Evolutionary conservation across 2,888 invertebrate genomes (phyloP).

Genomic region (Protonemura montana): DNA sequence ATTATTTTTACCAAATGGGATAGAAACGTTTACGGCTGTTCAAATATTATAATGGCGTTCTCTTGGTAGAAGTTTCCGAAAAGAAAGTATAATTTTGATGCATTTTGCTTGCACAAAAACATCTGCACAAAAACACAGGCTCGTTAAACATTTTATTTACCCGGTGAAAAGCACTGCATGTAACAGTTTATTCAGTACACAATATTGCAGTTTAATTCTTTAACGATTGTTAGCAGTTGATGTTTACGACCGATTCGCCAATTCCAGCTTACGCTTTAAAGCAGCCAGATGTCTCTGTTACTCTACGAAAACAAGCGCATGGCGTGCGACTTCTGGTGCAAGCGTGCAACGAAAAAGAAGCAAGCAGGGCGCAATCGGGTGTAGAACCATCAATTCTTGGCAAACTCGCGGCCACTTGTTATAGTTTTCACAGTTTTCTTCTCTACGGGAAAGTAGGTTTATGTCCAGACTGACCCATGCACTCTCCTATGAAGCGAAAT

Average conservation of each 20-base stretch:
- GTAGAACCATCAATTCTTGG: not conserved
- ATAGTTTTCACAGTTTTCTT: not conserved
- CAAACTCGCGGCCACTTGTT: not conserved
- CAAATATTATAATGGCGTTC: too few species aligned
- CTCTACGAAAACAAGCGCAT: not conserved
- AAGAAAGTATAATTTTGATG: too few species aligned
- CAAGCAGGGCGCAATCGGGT: not conserved
- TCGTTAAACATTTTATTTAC: too few species aligned
- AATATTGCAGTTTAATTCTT: not conserved
- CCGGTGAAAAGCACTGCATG: too few species aligned
- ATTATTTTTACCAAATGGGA: too few species aligned
- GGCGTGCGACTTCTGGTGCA: not conserved
- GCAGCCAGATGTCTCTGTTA: slow-evolving; percentile 15
- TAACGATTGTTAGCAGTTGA: slow-evolving; percentile 37
- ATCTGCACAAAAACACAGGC: too few species aligned
- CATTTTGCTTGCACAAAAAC: too few species aligned
- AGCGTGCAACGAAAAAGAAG: not conserved
- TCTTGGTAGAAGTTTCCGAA: too few species aligned
- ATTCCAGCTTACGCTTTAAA: not conserved
- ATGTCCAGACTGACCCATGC: not conserved
- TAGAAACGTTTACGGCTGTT: too few species aligned
- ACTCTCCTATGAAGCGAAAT: not conserved
- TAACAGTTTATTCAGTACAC: not conserved
- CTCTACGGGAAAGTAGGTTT: not conserved
- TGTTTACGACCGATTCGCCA: slow-evolving; percentile 13